Conservation (phyloP, 1,140 invertebrate species). For the Mylabris phalerata region DNA sequence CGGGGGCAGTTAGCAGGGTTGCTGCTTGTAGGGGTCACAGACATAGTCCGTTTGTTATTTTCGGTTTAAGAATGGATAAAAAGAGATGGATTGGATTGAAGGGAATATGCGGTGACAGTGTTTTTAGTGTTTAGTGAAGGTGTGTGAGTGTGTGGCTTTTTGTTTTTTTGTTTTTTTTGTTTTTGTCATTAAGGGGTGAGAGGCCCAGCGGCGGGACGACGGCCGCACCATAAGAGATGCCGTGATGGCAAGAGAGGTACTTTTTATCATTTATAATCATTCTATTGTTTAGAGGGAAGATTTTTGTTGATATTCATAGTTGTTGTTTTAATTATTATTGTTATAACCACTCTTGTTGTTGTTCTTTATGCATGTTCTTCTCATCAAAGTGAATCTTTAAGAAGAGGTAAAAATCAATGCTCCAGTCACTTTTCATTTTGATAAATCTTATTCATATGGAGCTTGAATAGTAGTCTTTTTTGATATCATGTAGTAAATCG, state of each 20-base stretch:
- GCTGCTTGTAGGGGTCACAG: slow-evolving; percentile 36
- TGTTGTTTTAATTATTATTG: background rate
- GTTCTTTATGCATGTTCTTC: too few relatives aligned
- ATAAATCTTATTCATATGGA: too few relatives aligned
- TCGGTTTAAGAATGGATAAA: slow-evolving; percentile 37
- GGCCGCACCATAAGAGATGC: slow-evolving; percentile 45
- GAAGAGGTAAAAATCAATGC: too few relatives aligned
- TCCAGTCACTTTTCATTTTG: too few relatives aligned
- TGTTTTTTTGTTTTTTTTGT: slow-evolving; percentile 23
- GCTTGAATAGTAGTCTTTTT: too few relatives aligned
- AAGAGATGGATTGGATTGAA: slow-evolving; percentile 33
- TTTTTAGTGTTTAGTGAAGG: too few relatives aligned
- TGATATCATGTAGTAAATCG: too few relatives aligned
- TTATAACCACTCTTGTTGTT: background rate
- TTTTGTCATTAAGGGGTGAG: slow-evolving; percentile 26
- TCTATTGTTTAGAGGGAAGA: background rate
- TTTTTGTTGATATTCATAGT: too few relatives aligned
- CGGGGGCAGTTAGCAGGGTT: slow-evolving; percentile 37
- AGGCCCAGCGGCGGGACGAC: slow-evolving; percentile 29
- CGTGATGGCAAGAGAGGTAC: slow-evolving; percentile 57
- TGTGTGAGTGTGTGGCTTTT: slow-evolving; percentile 21
- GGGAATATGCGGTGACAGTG: slow-evolving; percentile 30
- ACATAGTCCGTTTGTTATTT: slow-evolving; percentile 32
- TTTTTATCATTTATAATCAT: background rate
- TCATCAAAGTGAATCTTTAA: too few relatives aligned